Percentiles rank a stretch among this genome's conserved stretches.
Conservation (phyloP, 2,888 invertebrate genomes). For the Chrysina gloriosa region DNA sequence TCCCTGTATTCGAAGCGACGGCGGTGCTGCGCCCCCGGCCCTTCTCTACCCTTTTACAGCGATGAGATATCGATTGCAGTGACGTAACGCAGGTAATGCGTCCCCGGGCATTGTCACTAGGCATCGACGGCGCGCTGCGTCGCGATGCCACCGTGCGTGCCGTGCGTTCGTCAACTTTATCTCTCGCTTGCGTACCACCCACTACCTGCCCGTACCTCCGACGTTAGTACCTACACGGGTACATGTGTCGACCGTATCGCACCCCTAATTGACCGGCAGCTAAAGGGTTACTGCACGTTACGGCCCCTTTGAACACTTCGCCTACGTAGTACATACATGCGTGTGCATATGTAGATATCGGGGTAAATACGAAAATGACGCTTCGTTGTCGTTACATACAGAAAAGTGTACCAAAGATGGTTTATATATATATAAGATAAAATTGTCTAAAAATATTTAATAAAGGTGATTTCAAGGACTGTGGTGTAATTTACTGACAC, state of each 20-base stretch:
- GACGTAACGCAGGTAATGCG: conserved; percentile 60
- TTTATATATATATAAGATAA: too few relatives aligned
- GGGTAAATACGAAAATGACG: too few relatives aligned
- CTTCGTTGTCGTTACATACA: too few relatives aligned
- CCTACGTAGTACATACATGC: too few relatives aligned
- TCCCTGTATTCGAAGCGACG: conserved; percentile 15
- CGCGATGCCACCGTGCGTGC: conserved; percentile 41
- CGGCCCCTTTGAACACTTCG: conserved; percentile 13
- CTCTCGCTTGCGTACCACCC: neutral
- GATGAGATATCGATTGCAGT: conserved; percentile 63
- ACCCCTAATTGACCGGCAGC: conserved; percentile 28
- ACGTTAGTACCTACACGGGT: conserved; percentile 1
- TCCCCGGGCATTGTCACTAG: conserved; percentile 58
- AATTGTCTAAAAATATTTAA: too few relatives aligned
- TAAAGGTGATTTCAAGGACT: too few relatives aligned
- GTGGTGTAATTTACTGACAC: too few relatives aligned
- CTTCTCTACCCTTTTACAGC: conserved; percentile 60
- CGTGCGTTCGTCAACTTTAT: conserved; percentile 26
- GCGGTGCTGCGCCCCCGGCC: neutral
- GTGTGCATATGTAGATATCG: too few relatives aligned
- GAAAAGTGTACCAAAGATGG: too few relatives aligned
- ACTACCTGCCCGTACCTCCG: neutral
- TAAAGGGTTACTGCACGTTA: conserved; percentile 20
- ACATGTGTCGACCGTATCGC: conserved; percentile 1
- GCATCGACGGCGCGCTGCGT: conserved; percentile 32